Conservation (phyloP, 1,140 invertebrate genomes). For the Ceratosolen solmsi region DNA sequence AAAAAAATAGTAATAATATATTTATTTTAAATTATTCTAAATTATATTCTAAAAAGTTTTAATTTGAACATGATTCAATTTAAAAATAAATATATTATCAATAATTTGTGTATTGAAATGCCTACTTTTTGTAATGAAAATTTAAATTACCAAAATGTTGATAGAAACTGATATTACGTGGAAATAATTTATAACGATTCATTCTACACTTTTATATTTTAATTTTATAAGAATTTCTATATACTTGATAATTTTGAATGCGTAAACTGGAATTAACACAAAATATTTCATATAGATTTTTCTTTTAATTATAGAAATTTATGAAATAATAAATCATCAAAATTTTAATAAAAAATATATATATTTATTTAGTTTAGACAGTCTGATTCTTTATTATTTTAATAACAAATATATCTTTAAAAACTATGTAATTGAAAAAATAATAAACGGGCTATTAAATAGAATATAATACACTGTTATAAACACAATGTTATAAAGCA, state of each 20-base stretch:
- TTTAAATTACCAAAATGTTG: not conserved
- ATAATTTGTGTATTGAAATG: too few species aligned
- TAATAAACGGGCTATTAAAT: too few species aligned
- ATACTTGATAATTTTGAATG: not conserved
- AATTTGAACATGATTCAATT: too few species aligned
- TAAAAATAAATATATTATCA: too few species aligned
- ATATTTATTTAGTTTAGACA: not conserved
- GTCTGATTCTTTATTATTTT: not conserved
- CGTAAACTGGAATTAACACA: not conserved
- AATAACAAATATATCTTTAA: not conserved
- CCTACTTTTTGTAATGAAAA: too few species aligned
- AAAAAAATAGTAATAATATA: too few species aligned
- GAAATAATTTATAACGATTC: conserved; percentile 8
- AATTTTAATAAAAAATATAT: conserved; percentile 22
- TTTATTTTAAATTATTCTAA: too few species aligned
- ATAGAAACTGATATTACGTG: not conserved
- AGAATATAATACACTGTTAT: too few species aligned
- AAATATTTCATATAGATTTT: conserved; percentile 5
- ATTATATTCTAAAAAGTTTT: too few species aligned
- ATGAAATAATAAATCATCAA: conserved; percentile 3
- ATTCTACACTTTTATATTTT: not conserved
- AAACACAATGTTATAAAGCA: too few species aligned
- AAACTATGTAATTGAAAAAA: not conserved
- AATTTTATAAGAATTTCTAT: not conserved
- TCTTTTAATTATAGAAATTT: not conserved